Base-by-base conservation (phyloP, 2,888 invertebrate genomes). In the Geophilus truncorum region DNA sequence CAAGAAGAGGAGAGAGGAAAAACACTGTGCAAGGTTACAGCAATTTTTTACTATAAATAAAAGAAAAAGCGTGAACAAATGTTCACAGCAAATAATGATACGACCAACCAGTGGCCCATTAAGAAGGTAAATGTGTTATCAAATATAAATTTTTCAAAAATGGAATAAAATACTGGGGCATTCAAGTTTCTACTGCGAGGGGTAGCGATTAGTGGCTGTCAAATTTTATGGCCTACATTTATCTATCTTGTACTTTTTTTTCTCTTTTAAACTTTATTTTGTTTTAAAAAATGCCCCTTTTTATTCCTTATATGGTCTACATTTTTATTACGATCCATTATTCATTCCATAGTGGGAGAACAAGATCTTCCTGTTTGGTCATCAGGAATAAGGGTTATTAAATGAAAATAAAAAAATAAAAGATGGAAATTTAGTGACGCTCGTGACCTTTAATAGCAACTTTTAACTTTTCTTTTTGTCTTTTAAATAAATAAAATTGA, bases 321-420 rank as follows among this genome's bases (percentile, higher is more conserved):
- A 21, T 62, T 62, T 62, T 62, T 62, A 62, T 62, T 62, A 62
- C 57, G 10, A 62, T 62, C 57, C 57, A 62, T 62, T 62, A 62
- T 62, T 62, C 57, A 62, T 62, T 62, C 57, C 23, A 40, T 62
- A 5, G 57, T 23, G 6, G 57, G 18, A 9, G 57, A 62, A 62
- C 57, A 23, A 18, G 57, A 62, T 62, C 57, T 62, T 62, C 57
- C 57, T 62, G 57, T 62, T 62, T 62, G 21, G 21, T 62, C 57
- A 23, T 62, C 57, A 23, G 57, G 10, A 12, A 23, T 18, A 62
- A 21, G 57, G 23, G 40, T 40, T 62, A 62, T 62, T 62, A 23
- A 62, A 62, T 62, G 23, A 10, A 62, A 40, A 40, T 36, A 62
- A 21, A 62, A 62, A 62, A 62, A 23, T 62, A 6, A 23, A 62